Evolutionary conservation across 2,113 vertebrate genomes (phyloP), one percentile per base, ranked within the genome.

Genomic region (Catharus fuscescens): DNA sequence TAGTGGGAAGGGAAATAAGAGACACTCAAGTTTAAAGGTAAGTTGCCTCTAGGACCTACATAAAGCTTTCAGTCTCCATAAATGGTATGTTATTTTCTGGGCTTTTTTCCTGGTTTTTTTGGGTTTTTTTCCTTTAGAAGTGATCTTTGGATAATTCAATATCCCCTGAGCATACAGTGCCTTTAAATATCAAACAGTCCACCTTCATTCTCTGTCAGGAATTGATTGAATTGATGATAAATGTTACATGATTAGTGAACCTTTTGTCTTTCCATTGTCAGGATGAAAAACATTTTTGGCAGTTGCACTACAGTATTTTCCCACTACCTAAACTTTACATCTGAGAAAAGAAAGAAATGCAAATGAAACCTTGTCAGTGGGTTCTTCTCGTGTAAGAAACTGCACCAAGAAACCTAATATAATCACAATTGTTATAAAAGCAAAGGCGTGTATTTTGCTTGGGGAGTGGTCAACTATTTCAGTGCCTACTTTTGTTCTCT

Each of bases 181-280:
- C 40, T 67, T 91, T 83, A 89, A 71, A 86, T 94, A 96, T 67
- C 72, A 91, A 96, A 73, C 6, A 83, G 42, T 44, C 42, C 52
- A 29, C 38, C 24, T 65, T 80, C 11, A 36, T 87, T 90, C 18
- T 74, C 28, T 81, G 62, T 64, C 83, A 90, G 57, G 45, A 87
- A 60, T 78, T 32, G 19, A 50, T 52, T 74, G 52, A 91, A 36
- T 50, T 78, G 56, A 53, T 65, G 62, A 65, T 76, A 93, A 86
- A 91, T 65, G 6, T 86, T 79, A 66, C 6, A 24, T 67, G 62
- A 92, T 85, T 61, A 83, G 31, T 52, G n/a, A 91, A 74, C 26
- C 9, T 25, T 86, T 92, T 80, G 13, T 77, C 31, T 60, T 91
- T 60, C 18, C 60, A 59, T 80, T 80, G 45, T 85, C 72, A 93